Evolutionary conservation across 2,888 invertebrate species (phyloP).

Genomic region (Tribolium freemani): DNA sequence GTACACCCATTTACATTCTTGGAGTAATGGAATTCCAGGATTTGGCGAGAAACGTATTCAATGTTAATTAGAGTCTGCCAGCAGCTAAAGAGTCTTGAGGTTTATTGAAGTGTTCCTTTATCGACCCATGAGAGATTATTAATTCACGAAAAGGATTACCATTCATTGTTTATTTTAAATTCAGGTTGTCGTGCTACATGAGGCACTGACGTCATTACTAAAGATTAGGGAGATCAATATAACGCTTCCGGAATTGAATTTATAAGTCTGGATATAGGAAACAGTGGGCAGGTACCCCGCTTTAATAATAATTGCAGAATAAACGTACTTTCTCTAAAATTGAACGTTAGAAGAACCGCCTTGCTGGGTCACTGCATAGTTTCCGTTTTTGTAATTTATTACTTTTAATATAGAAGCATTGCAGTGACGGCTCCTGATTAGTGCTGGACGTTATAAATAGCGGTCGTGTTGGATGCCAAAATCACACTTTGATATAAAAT

Average conservation of each 20-base stretch:
- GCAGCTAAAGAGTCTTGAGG: constrained; percentile 13
- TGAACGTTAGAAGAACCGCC: constrained; percentile 1
- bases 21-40: constrained; percentile 14
- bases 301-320: constrained; percentile 21
- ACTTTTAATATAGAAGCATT: constrained; percentile 12
- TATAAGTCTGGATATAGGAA: constrained; percentile 1
- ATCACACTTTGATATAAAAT: constrained; percentile 30
- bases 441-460: constrained; percentile 23
- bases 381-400: background rate
- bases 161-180: background rate
- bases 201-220: constrained; percentile 15
- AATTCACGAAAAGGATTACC: background rate
- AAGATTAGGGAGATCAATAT: constrained; percentile 29
- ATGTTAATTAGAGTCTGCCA: constrained; percentile 10
- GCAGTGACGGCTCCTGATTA: constrained; percentile 13
- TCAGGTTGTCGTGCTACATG: background rate
- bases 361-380: background rate
- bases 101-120: constrained; percentile 24
- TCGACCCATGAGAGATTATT: constrained; percentile 1
- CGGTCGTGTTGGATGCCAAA: constrained; percentile 18
- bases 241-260: constrained; percentile 33
- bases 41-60: constrained; percentile 13
- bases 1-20: constrained; percentile 1
- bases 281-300: constrained; percentile 18
- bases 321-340: constrained; percentile 35